A percentile compares a stretch with the other conserved stretches of the same genome.
phyloP scores from a whole-genome alignment of 2,888 invertebrate genomes.

The Penaeus monodon region DNA sequence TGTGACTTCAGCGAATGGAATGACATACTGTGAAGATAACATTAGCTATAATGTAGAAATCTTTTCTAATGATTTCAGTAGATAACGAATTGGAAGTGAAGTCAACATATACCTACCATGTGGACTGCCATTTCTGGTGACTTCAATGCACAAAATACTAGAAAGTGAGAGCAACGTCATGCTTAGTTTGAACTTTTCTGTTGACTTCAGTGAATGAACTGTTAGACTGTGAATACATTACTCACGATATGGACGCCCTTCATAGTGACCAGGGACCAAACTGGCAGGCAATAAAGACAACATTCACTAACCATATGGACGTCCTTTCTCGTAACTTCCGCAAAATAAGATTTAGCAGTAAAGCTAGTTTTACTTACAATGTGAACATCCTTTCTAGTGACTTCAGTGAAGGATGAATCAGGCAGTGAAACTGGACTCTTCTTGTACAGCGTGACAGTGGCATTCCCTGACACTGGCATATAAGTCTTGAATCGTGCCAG shows the following conservation, averaged over 20 bases:
- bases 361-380: constrained; percentile 6
- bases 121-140: no score
- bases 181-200: neutral
- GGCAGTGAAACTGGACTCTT: constrained; percentile 19
- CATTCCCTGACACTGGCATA: constrained; percentile 29
- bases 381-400: constrained; percentile 12
- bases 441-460: constrained; percentile 35
- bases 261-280: neutral
- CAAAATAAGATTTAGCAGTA: constrained; percentile 20
- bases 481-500: constrained; percentile 31
- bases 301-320: constrained; percentile 3
- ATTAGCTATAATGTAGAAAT: no score
- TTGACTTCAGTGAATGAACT: no score
- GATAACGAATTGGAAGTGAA: no score
- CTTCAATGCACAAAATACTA: no score
- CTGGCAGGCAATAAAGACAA: constrained; percentile 11
- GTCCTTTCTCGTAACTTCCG: neutral
- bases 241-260: no score
- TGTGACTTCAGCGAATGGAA: no score
- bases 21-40: no score
- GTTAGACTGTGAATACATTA: no score
- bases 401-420: constrained; percentile 17
- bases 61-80: no score
- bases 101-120: no score
- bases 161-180: no score